Evolutionary conservation across 2,888 invertebrate genomes (phyloP).

Genomic region (Helobdella robusta): DNA sequence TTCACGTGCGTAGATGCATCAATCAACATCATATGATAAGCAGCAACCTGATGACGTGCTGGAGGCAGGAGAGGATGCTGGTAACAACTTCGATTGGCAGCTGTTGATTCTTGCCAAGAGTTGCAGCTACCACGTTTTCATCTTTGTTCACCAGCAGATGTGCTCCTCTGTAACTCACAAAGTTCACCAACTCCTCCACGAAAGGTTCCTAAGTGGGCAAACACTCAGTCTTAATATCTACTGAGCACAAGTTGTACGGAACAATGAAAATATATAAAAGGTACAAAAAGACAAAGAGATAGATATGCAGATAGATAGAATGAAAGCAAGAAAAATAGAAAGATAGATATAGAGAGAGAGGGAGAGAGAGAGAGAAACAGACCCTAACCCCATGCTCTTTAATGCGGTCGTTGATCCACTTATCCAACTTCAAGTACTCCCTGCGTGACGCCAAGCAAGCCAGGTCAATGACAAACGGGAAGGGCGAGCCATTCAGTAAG

Average conservation of each 20-base stretch:
- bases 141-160: conserved; percentile 72
- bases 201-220: conserved; percentile 47
- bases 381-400: conserved; percentile 76
- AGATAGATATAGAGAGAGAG: background rate
- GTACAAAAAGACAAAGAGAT: conserved; percentile 2
- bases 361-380: background rate
- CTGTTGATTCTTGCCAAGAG: conserved; percentile 69
- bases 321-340: background rate
- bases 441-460: conserved; percentile 92
- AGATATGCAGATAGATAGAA: background rate
- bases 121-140: conserved; percentile 52
- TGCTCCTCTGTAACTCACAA: conserved; percentile 64
- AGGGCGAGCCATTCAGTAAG: conserved; percentile 72
- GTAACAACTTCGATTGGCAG: conserved; percentile 82
- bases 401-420: conserved; percentile 95
- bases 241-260: background rate
- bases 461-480: conserved; percentile 80
- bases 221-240: background rate
- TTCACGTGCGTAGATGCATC: too few relatives aligned
- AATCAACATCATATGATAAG: too few relatives aligned
- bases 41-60: too few relatives aligned
- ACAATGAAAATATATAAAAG: background rate
- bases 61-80: conserved; percentile 78
- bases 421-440: conserved; percentile 93
- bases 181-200: conserved; percentile 49